Base-by-base conservation (phyloP, 2,113 vertebrate species). In the Atrichornis clamosus region DNA sequence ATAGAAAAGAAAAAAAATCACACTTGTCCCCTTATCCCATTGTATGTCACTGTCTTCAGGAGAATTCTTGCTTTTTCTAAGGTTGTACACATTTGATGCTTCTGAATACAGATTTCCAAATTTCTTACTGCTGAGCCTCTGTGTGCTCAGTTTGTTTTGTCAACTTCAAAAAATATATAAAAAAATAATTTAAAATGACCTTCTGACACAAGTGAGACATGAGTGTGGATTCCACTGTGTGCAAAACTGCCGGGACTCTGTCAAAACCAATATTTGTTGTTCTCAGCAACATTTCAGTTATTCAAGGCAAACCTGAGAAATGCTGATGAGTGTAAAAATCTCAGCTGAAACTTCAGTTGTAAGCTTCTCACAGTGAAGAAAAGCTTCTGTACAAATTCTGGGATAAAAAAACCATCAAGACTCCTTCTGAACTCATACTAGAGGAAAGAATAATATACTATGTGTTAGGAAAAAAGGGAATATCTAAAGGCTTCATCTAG, bases 261-360 rank as follows among this genome's bases (percentile, higher is more conserved):
- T 90, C 67, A 95, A 90, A 95, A 93, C 64, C 21, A 44, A 12
- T 49, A 55, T 84, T 86, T 93, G 75, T 81, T 47, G 8, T 75
- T 81, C 88, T 93, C 92, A 96, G 82, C 87, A 90, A 73, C 67
- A 74, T 90, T 86, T 86, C 46, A 33, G 62, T 89, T 79, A 30
- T 65, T 82, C 84, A 74, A 13, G 49, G 42, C 46, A 80, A 93
- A 67, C 59, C 55, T 67, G 55, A 85, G 79, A 95, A 96, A 80
- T 16, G 93, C 85, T 97, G 94, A 92, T 11, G 47, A 59, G 44
- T 21, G 32, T 74, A 95, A 92, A 89, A 95, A 64, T 6, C 74
- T 70, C 84, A 11, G 64, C 1, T 69, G 46, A 60, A 78, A 60
- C 53, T 74, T 60, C 72, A 35, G 41, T 3, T 73, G 49, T n/a